Evolutionary conservation across 2,888 invertebrate genomes (phyloP).

Genomic region (Ecliptopera silaceata): DNA sequence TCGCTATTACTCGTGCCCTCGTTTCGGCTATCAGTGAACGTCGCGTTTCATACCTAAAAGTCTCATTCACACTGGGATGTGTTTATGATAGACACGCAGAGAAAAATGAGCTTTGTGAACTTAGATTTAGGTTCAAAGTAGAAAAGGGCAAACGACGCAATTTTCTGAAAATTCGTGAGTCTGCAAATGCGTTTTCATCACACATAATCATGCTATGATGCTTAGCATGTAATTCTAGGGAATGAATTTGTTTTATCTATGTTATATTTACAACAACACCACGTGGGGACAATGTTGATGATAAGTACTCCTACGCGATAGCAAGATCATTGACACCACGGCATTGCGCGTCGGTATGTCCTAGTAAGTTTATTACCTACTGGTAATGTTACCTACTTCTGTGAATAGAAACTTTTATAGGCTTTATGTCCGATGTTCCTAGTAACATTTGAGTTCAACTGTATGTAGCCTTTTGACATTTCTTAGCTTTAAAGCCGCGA

Average conservation of each 20-base stretch:
- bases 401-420: slow-evolving; percentile 32
- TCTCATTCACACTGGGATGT: neutral
- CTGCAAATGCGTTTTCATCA: neutral
- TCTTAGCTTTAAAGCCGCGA: neutral
- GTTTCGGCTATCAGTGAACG: slow-evolving; percentile 47
- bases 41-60: slow-evolving; percentile 11
- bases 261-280: slow-evolving; percentile 22
- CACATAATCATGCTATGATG: neutral
- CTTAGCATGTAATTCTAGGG: neutral
- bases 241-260: slow-evolving; percentile 7
- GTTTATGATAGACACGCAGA: neutral
- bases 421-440: slow-evolving; percentile 24
- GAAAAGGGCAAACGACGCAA: no score
- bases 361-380: neutral
- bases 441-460: neutral
- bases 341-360: slow-evolving; percentile 25
- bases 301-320: slow-evolving; percentile 19
- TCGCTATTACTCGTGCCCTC: slow-evolving; percentile 49
- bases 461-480: neutral
- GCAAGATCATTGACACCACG: slow-evolving; percentile 32
- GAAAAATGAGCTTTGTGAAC: neutral
- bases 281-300: slow-evolving; percentile 33
- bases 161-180: neutral
- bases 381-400: neutral
- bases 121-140: neutral